These are phyloP conservation scores for Thecocarcelia acutangulata DNA, from an alignment of 2,888 invertebrate species.

Conservation along the genomic window DNA sequence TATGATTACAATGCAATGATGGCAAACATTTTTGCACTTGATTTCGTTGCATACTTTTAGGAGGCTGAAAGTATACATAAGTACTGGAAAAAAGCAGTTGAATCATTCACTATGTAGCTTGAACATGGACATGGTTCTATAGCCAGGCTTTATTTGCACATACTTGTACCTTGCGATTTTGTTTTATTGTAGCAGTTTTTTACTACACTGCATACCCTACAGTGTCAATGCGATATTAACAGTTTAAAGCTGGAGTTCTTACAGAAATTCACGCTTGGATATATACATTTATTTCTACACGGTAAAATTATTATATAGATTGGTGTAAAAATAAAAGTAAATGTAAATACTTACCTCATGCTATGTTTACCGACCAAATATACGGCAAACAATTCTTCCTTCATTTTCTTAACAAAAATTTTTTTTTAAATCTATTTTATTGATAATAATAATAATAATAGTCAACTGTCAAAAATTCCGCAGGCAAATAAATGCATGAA, in stretches of 20 bases:
- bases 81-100: not conserved
- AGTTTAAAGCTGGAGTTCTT: not conserved
- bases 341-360: no score
- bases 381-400: no score
- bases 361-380: no score
- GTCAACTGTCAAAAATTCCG: no score
- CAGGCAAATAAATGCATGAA: no score
- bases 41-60: slow-evolving; percentile 66
- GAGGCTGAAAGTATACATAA: slow-evolving; percentile 36
- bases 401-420: no score
- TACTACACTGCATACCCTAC: slow-evolving; percentile 13
- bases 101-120: slow-evolving; percentile 38
- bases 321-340: no score
- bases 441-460: no score
- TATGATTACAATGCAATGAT: slow-evolving; percentile 60
- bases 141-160: slow-evolving; percentile 56
- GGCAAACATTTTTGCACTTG: slow-evolving; percentile 68
- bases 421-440: no score
- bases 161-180: slow-evolving; percentile 33
- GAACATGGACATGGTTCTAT: slow-evolving; percentile 59
- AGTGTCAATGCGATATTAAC: not conserved
- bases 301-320: no score
- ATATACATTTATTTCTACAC: no score
- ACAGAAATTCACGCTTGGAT: no score
- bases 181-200: not conserved